phyloP scores from a whole-genome alignment of 1,140 invertebrate genomes.

The Drosophila lacertosa region DNA sequence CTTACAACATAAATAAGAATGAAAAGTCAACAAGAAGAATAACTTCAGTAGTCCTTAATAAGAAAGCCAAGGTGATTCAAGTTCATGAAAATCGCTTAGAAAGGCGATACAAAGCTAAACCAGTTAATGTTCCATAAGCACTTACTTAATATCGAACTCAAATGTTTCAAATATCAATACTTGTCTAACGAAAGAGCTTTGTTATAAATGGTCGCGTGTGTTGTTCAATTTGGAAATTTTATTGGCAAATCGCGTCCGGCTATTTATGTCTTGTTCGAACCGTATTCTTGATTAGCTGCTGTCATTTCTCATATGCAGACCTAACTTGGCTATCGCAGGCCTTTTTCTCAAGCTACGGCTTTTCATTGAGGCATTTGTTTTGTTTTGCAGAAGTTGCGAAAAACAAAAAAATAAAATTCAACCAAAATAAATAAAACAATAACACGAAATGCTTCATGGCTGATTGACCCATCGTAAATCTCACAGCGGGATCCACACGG shows the following conservation, averaged over 20 bases:
- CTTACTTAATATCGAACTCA: too few species aligned
- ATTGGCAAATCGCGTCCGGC: constrained; percentile 3
- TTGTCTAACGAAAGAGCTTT: background rate
- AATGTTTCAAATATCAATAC: background rate
- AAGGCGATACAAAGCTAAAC: too few species aligned
- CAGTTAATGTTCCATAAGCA: too few species aligned
- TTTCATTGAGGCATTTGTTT: constrained; percentile 12
- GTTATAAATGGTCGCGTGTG: background rate
- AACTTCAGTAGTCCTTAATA: too few species aligned
- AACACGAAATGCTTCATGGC: constrained; percentile 59
- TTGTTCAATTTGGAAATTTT: background rate
- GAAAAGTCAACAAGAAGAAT: too few species aligned
- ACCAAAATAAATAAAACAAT: constrained; percentile 50
- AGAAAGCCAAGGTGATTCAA: too few species aligned
- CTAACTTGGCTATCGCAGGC: background rate
- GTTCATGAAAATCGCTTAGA: too few species aligned
- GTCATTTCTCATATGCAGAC: constrained; percentile 40
- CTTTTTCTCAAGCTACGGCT: background rate
- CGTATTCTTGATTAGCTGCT: constrained; percentile 70
- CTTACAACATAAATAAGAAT: too few species aligned
- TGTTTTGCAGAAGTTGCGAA: constrained; percentile 9
- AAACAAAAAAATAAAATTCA: background rate
- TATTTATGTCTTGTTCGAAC: constrained; percentile 19
- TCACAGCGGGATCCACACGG: constrained; percentile 46
- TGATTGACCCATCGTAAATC: constrained; percentile 77